A percentile compares a stretch with the other conserved stretches of the same genome.
Conservation (phyloP, 1,140 invertebrate species). For the Scaptomyza pallida region DNA sequence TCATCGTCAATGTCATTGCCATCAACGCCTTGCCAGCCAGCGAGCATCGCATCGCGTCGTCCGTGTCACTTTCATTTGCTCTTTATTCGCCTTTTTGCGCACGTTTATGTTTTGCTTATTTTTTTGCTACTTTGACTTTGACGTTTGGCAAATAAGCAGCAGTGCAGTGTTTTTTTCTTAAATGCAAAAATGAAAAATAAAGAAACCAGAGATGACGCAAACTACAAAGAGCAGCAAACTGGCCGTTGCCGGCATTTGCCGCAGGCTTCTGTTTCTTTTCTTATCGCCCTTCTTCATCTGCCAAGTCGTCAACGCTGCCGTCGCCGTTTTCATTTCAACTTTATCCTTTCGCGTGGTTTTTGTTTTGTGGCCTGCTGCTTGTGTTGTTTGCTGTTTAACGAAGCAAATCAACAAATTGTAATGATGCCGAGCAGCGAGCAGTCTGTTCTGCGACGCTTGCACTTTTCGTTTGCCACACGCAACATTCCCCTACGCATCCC, state of each 20-base stretch:
- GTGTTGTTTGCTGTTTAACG: conserved; percentile 80
- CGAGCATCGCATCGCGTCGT: too few relatives aligned
- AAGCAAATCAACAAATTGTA: conserved; percentile 83
- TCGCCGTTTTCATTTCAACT: conserved; percentile 48
- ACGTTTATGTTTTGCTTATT: conserved; percentile 7
- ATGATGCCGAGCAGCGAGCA: conserved; percentile 59
- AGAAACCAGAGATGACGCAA: conserved; percentile 7
- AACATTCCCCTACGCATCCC: conserved; percentile 8
- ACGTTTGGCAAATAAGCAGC: conserved; percentile 36
- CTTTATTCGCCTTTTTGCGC: conserved; percentile 31
- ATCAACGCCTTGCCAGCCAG: conserved; percentile 63
- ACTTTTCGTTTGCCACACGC: conserved; percentile 51
- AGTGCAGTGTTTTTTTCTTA: conserved; percentile 66
- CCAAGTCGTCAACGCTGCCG: conserved; percentile 36
- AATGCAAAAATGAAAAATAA: conserved; percentile 49
- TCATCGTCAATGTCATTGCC: conserved; percentile 38
- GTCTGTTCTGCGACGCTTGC: conserved; percentile 72
- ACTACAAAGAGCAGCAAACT: conserved; percentile 36
- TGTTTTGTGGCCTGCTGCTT: conserved; percentile 21
- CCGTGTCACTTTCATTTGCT: conserved; percentile 55
- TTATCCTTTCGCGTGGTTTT: conserved; percentile 61
- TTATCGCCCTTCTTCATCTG: conserved; percentile 2
- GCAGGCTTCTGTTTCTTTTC: conserved; percentile 15
- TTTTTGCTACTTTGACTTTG: conserved; percentile 46
- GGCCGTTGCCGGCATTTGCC: conserved; percentile 26